A percentile compares a stretch with the other conserved stretches of the same genome.
These are phyloP conservation scores for Mellivora capensis DNA, from an alignment of 2,113 vertebrate species.

Conservation along the genomic window DNA sequence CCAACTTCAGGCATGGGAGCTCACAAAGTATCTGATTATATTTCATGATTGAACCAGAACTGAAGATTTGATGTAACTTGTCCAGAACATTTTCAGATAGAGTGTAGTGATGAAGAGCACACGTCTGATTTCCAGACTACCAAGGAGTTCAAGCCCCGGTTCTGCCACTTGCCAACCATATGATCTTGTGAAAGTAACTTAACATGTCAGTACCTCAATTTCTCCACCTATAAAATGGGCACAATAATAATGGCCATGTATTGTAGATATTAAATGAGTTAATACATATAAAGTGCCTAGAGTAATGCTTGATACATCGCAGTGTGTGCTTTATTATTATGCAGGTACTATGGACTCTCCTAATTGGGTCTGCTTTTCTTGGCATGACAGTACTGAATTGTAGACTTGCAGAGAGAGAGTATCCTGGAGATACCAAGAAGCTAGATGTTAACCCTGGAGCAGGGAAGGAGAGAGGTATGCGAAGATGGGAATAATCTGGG, in stretches of 20 bases:
- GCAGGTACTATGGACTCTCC: neutral
- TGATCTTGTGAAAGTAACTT: neutral
- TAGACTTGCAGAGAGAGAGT: neutral
- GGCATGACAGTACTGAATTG: neutral
- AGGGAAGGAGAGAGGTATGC: neutral
- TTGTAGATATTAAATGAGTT: neutral
- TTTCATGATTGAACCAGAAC: neutral
- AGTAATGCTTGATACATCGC: neutral
- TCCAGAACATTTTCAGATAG: neutral
- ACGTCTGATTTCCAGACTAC: neutral
- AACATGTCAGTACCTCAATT: neutral
- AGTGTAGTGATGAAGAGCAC: neutral
- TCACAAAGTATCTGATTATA: neutral
- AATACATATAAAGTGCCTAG: neutral
- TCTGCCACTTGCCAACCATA: neutral
- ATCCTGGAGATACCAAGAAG: neutral
- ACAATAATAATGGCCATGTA: neutral
- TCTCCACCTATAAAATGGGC: neutral
- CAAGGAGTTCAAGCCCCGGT: neutral
- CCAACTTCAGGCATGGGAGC: neutral
- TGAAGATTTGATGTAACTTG: slow-evolving; percentile 17
- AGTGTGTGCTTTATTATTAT: neutral
- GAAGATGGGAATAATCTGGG: neutral
- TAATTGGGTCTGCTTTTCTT: neutral
- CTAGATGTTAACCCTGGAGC: neutral